Evolutionary conservation across 2,113 vertebrate genomes (phyloP), one percentile per base, ranked within the genome.

Genomic region (Oophaga pumilio): DNA sequence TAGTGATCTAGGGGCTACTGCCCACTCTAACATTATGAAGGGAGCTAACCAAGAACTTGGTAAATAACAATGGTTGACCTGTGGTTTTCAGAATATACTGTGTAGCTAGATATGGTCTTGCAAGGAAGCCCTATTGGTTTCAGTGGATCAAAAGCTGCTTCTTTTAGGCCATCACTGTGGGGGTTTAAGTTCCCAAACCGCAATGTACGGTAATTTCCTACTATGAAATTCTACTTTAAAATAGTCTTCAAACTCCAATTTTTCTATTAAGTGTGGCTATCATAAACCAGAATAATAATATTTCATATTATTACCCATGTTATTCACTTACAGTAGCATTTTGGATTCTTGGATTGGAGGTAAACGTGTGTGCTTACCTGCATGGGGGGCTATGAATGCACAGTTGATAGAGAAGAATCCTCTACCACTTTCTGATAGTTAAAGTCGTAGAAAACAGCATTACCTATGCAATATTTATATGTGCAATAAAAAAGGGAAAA

Each of bases 381-480:
- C 2, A 50, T 76, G 26, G 17, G 43, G 17, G 33, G 49, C n/a
- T 52, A 15, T 6, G 53, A 2, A 22, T 78, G 76, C 79, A 49
- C 33, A 82, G 33, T 15, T 49, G 79, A n/a, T 49, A 50, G 15
- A 17, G 57, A n/a, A 4, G 52, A 50, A 66, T 66, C 18, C 68
- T 68, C 68, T 82, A 82, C 18, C 33, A n/a, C 33, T 50, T 66
- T 49, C 80, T 52, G 24, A 50, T 68, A 68, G 80, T 83, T 83
- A 83, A 69, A 52, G 22, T 64, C 22, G 69, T 9, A 68, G 33
- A 82, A 82, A 66, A 66, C 11, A 11, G 50, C 81, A 83, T 83
- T 83, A 53, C 49, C 62, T 69, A 53, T 83, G 43, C 81, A 83
- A 69, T 69, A 69, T 83, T 83, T 66, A 83, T 83, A 28, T 50